phyloP scores from a whole-genome alignment of 2,888 invertebrate species.

The Zele albiditarsus region DNA sequence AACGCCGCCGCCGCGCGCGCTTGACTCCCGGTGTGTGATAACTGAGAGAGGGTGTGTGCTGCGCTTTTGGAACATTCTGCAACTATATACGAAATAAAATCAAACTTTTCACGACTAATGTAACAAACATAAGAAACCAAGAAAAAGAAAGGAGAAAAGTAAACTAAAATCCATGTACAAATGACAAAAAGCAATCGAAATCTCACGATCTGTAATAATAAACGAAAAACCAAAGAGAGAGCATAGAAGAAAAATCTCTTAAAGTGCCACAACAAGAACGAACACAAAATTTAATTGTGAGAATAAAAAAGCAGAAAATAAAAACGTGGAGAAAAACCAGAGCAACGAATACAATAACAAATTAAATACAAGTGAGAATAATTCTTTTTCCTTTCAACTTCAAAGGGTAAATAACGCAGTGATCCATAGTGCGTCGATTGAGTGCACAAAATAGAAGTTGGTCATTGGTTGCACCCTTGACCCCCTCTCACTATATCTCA shows the following conservation, averaged over 20 bases:
- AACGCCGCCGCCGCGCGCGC: conserved; percentile 41
- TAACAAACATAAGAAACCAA: background rate
- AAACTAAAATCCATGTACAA: background rate
- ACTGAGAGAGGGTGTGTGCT: conserved; percentile 60
- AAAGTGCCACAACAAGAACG: background rate
- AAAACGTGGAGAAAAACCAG: background rate
- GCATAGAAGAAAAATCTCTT: background rate
- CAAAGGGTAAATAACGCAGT: background rate
- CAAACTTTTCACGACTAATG: background rate
- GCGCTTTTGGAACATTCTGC: conserved; percentile 42
- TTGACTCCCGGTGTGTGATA: conserved; percentile 34
- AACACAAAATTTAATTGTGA: background rate
- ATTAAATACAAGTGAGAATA: background rate
- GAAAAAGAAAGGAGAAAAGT: background rate
- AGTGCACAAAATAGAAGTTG: conserved; percentile 15
- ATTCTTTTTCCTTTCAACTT: background rate
- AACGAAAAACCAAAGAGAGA: background rate
- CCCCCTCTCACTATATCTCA: background rate
- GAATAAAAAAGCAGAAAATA: background rate
- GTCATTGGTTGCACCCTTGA: conserved; percentile 18
- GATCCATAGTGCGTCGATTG: conserved; percentile 20
- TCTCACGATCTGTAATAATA: background rate
- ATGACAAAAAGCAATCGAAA: conserved; percentile 14
- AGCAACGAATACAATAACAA: conserved; percentile 3
- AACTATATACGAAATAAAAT: background rate